These are phyloP conservation scores for Heterochromis multidens DNA, from an alignment of 2,113 vertebrate species.

Conservation along the genomic window DNA sequence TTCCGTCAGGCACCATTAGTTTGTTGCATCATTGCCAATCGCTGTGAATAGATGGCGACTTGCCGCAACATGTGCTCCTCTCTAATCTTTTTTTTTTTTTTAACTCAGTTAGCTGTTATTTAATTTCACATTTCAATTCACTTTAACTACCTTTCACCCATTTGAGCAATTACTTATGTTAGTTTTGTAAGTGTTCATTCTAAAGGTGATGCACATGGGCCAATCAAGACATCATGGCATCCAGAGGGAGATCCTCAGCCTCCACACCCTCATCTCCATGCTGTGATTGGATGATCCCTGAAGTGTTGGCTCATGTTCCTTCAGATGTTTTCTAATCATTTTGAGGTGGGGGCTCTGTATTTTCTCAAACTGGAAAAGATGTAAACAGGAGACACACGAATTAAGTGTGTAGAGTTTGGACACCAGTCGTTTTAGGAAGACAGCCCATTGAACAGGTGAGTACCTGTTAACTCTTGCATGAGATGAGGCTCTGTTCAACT, in stretches of 20 bases:
- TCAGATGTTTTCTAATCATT: slow-evolving; percentile 37
- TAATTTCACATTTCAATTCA: background rate
- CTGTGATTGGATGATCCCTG: slow-evolving; percentile 70
- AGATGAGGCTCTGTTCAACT: background rate
- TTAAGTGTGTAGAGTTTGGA: background rate
- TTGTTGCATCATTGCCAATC: slow-evolving; percentile 78
- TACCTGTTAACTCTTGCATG: background rate
- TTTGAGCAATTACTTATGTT: background rate
- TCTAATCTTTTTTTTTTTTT: background rate
- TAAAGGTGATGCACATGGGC: background rate
- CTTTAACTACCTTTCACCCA: background rate
- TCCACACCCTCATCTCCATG: slow-evolving; percentile 1
- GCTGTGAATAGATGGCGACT: slow-evolving; percentile 54
- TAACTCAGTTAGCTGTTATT: background rate
- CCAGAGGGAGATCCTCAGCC: slow-evolving; percentile 28
- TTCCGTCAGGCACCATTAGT: slow-evolving; percentile 71
- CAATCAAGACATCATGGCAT: slow-evolving; percentile 2
- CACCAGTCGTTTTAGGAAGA: background rate
- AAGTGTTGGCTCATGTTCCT: slow-evolving; percentile 61
- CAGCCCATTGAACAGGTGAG: slow-evolving; percentile 28
- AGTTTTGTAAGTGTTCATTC: background rate
- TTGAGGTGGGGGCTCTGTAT: slow-evolving; percentile 12
- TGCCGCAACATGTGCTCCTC: slow-evolving; percentile 37
- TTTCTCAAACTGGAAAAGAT: background rate
- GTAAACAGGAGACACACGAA: background rate